phyloP scores from a whole-genome alignment of 2,113 vertebrate genomes.

The Erinaceus europaeus region DNA sequence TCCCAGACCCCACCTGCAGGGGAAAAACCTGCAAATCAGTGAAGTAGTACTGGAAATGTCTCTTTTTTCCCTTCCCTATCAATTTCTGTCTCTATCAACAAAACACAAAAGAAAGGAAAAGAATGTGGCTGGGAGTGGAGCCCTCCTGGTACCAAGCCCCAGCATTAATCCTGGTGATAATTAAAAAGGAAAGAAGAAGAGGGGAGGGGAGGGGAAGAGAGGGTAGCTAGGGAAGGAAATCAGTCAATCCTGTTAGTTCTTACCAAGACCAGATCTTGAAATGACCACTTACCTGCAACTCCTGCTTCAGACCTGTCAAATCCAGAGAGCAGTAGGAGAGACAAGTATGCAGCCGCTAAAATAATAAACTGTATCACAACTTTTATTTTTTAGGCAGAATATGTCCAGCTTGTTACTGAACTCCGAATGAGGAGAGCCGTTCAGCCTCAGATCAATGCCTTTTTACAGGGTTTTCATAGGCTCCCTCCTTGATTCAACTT shows the following conservation, averaged over 20 bases:
- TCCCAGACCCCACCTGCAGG: too few relatives aligned
- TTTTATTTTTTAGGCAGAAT: slow-evolving; percentile 92
- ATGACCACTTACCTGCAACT: background rate
- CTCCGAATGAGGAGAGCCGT: slow-evolving; percentile 99
- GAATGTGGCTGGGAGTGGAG: too few relatives aligned
- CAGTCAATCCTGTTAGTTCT: slow-evolving; percentile 11
- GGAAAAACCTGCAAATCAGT: too few relatives aligned
- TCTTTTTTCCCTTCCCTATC: too few relatives aligned
- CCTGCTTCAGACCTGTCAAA: background rate
- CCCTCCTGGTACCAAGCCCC: too few relatives aligned
- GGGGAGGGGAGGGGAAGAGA: too few relatives aligned
- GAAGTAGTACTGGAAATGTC: too few relatives aligned
- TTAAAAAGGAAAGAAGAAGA: too few relatives aligned
- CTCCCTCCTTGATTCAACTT: slow-evolving; percentile 97
- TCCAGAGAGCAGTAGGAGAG: background rate
- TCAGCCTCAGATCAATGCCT: slow-evolving; percentile 98
- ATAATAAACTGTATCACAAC: too few relatives aligned
- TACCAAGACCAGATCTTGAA: background rate
- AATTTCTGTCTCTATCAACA: too few relatives aligned
- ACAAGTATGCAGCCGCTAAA: background rate
- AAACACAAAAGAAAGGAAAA: too few relatives aligned
- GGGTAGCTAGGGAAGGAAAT: background rate
- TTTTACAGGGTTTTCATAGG: slow-evolving; percentile 97
- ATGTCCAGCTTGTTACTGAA: slow-evolving; percentile 99
- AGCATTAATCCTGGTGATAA: too few relatives aligned